These are phyloP conservation scores for Apoda limacodes DNA, from an alignment of 2,888 invertebrate species.

Conservation along the genomic window DNA sequence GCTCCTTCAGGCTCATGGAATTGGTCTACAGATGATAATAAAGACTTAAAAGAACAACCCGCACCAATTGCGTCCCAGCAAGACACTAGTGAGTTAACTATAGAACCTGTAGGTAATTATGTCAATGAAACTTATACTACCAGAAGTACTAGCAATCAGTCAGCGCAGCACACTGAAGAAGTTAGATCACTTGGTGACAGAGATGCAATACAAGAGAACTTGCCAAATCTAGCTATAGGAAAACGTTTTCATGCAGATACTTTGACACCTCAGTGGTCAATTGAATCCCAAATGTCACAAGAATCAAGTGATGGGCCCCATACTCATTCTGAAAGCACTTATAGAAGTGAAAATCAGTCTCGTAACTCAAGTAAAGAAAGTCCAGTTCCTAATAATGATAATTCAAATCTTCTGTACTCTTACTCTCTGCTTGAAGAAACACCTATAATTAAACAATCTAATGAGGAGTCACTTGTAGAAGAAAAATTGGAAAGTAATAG, in stretches of 20 bases:
- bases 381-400: slow-evolving; percentile 50
- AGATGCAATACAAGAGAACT: slow-evolving; percentile 46
- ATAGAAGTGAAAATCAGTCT: slow-evolving; percentile 70
- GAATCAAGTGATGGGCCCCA: slow-evolving; percentile 73
- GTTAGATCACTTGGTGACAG: slow-evolving; percentile 47
- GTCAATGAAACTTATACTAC: slow-evolving; percentile 12
- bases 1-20: slow-evolving; percentile 70
- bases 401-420: slow-evolving; percentile 49
- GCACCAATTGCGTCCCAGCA: slow-evolving; percentile 18
- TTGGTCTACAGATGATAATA: slow-evolving; percentile 69
- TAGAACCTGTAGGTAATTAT: slow-evolving; percentile 22
- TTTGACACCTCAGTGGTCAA: slow-evolving; percentile 73
- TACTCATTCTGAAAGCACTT: slow-evolving; percentile 72
- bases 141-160: slow-evolving; percentile 23
- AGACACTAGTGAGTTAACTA: slow-evolving; percentile 22
- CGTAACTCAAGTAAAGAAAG: slow-evolving; percentile 62
- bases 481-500: slow-evolving; percentile 27
- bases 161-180: slow-evolving; percentile 30
- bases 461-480: slow-evolving; percentile 29
- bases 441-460: slow-evolving; percentile 30
- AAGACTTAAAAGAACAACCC: slow-evolving; percentile 25
- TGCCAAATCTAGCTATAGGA: slow-evolving; percentile 55
- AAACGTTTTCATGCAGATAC: slow-evolving; percentile 53
- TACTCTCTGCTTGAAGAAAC: slow-evolving; percentile 38
- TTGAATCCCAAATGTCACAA: slow-evolving; percentile 74